Base-by-base conservation (phyloP, 2,888 invertebrate species). In the Tetragonisca angustula region DNA sequence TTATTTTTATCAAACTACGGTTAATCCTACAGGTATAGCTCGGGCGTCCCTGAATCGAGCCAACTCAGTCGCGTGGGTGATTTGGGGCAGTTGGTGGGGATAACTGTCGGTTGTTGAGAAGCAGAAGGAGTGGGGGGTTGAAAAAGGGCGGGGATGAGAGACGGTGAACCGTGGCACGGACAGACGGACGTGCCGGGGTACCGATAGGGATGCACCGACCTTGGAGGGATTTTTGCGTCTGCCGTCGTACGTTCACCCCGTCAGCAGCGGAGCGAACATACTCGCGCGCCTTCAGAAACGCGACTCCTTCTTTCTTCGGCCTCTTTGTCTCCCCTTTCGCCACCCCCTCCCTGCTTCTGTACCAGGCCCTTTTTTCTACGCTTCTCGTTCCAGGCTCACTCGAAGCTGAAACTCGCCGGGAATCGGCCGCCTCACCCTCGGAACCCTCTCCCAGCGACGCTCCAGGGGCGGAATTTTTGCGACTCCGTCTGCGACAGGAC, bases 181-280 rank as follows among this genome's bases (percentile, higher is more conserved):
- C 81, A 75, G 79, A 81, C 73, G 80, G 79, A 79, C 71, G 72
- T 79, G 83, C 43, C 77, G 76, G 76, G 73, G 79, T 83, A 86
- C 85, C 84, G 85, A 89, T 90, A 92, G 94, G 94, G 94, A 94
- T 94, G 94, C 93, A 94, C 90, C 92, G 94, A 92, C 94, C 94
- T 94, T 94, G 94, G 88, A 92, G 93, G 93, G 94, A 94, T 94
- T 94, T 94, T 94, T 94, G 93, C 93, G 94, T 94, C 94, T 94
- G 93, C 93, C 92, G 87, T 90, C 90, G 94, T 92, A 87, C 94
- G 89, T 94, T 94, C 91, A 94, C 94, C 94, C 94, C 91, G 90
- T 79, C 79, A 90, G 88, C 88, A 81, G 86, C 82, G 78, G 84
- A 87, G 79, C 86, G 76, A 81, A 59, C 65, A 65, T 71, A 61